Conservation (phyloP, 2,888 invertebrate species). For the Drosophila fulvimacula region DNA sequence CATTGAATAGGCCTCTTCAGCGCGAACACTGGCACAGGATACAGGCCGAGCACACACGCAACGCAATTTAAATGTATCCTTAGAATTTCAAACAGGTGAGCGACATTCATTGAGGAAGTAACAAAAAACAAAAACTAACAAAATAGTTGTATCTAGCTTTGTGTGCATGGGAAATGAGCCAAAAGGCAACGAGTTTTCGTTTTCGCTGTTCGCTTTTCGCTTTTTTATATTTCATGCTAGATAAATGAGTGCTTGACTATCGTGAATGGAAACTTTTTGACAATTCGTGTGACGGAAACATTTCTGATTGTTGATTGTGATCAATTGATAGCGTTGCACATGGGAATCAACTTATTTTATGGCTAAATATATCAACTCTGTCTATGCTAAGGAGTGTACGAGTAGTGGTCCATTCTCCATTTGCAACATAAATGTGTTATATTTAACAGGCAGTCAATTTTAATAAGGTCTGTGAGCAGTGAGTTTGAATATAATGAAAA, state of each 20-base stretch:
- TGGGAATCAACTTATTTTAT: not conserved
- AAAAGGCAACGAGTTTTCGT: constrained; percentile 24
- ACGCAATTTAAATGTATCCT: constrained; percentile 77
- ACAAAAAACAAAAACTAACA: constrained; percentile 31
- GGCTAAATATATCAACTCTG: not conserved
- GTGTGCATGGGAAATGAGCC: constrained; percentile 22
- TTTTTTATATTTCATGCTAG: not conserved
- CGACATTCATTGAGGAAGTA: constrained; percentile 55
- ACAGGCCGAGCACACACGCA: constrained; percentile 65
- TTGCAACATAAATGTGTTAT: not conserved
- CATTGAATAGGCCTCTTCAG: constrained; percentile 66
- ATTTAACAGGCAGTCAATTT: no score
- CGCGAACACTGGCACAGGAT: constrained; percentile 65
- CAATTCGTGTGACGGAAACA: constrained; percentile 11
- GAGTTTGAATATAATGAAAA: no score
- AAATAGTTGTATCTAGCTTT: constrained; percentile 12
- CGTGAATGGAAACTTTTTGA: constrained; percentile 11
- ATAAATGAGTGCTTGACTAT: constrained; percentile 14
- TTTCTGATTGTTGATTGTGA: constrained; percentile 1
- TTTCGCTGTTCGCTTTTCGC: constrained; percentile 1
- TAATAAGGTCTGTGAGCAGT: no score
- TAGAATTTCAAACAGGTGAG: constrained; percentile 80
- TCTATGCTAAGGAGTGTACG: no score
- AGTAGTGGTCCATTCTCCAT: not conserved
- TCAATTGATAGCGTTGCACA: not conserved